Percentiles rank a stretch among this genome's conserved stretches.
phyloP scores from a whole-genome alignment of 2,797 vertebrate species.

The Gallinago stenura region DNA sequence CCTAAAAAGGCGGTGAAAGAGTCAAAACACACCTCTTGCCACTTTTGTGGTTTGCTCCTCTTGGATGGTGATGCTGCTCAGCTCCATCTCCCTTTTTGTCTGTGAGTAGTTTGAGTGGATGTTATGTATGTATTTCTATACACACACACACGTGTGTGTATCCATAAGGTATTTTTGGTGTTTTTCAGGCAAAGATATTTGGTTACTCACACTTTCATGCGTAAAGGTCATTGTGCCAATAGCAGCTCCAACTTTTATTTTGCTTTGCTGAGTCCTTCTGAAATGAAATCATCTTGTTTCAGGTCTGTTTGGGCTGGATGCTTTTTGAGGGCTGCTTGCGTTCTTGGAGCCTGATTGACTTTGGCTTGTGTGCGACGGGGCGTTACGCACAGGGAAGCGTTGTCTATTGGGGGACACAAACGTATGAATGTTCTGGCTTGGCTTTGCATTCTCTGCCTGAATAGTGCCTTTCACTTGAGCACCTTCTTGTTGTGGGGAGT shows the following conservation, averaged over 20 bases:
- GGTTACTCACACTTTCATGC: neutral
- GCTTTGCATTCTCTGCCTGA: neutral
- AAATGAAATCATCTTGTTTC: neutral
- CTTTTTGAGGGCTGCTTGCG: neutral
- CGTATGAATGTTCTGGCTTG: neutral
- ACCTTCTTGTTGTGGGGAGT: neutral
- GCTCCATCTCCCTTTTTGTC: neutral
- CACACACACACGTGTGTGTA: accelerated
- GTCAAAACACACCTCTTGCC: accelerated
- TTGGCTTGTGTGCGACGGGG: neutral
- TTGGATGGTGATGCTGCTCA: neutral
- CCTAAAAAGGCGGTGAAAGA: neutral
- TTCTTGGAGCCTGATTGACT: conserved; percentile 3
- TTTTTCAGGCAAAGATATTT: neutral
- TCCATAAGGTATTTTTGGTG: neutral
- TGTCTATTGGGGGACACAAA: neutral
- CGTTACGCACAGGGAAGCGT: neutral
- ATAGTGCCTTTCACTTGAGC: neutral
- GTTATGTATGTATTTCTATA: neutral
- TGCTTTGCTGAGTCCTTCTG: neutral
- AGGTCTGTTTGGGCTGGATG: neutral
- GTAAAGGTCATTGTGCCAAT: neutral
- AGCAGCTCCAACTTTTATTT: neutral
- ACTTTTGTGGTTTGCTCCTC: neutral
- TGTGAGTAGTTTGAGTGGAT: neutral